Evolutionary conservation across 2,888 invertebrate genomes (phyloP), one percentile per base, ranked within the genome.

Genomic region (Morpho deidamia): DNA sequence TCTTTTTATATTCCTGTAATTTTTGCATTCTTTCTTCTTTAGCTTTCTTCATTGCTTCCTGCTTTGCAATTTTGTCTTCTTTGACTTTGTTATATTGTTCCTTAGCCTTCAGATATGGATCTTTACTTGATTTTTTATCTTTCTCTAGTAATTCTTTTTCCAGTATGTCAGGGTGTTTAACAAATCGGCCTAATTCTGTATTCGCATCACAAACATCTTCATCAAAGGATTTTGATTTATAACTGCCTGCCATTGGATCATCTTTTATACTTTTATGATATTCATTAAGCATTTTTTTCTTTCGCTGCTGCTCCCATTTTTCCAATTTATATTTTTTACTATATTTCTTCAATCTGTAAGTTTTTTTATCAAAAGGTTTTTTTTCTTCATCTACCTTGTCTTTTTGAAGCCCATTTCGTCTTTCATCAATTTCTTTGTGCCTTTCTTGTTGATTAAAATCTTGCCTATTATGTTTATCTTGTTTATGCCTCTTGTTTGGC

Each of bases 271-370:
- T 90, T 67, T 91, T 92, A 46, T 92, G 88, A 67, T 92, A 93
- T 56, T 90, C 82, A 34, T 88, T 81, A 7, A 92, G 66, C 39
- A 93, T 72, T 44, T 82, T 81, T 61, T 92, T 92, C 67, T 92
- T 93, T 12, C 92, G 83, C 59, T 89, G 91, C 47, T 93, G 92
- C 63, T 94, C 92, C 93, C 93, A 94, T 71, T 94, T 91, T 38
- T 93, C 88, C 12, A 94, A 78, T 77, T 93, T 93, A 59, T 92
- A 93, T 68, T 94, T 93, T 51, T 93, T 93, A 66, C 93, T 94
- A 68, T 94, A 94, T 67, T 93, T 93, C 64, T 93, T 90, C 37
- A 93, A 65, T 37, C 94, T 85, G 69, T 93, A 94, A 32, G 90
- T 83, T 61, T 92, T 93, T 68, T 94, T 94, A 65, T 94, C 92